Conservation (phyloP, 2,888 invertebrate species). For the Napeogenes sylphis region DNA sequence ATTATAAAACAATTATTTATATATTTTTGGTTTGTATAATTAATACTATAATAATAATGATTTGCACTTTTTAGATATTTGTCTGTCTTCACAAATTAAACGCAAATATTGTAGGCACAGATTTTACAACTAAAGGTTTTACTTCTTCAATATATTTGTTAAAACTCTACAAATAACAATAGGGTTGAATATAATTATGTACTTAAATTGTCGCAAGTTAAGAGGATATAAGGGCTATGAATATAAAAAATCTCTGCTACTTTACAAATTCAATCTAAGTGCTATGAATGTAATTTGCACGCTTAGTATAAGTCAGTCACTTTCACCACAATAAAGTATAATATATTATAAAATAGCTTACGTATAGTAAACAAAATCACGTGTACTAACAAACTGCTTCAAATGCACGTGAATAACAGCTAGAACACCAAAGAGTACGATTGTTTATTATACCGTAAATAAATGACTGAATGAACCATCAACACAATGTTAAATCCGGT, state of each 20-base stretch:
- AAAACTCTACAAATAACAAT: too few relatives aligned
- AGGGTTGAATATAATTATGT: too few relatives aligned
- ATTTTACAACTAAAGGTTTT: too few relatives aligned
- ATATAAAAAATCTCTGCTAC: too few relatives aligned
- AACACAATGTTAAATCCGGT: slow-evolving; percentile 23
- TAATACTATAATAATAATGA: background rate
- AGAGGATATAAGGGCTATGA: too few relatives aligned
- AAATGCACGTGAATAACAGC: slow-evolving; percentile 56
- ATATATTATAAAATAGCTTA: slow-evolving; percentile 2
- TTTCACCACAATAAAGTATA: slow-evolving; percentile 6
- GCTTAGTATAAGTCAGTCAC: background rate
- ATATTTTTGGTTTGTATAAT: slow-evolving; percentile 1
- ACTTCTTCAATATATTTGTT: too few relatives aligned
- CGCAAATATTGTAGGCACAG: too few relatives aligned
- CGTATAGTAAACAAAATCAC: slow-evolving; percentile 28
- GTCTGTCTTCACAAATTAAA: too few relatives aligned
- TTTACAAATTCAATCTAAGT: background rate
- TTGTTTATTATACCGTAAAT: slow-evolving; percentile 44
- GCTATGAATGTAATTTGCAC: slow-evolving; percentile 4
- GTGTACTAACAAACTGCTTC: slow-evolving; percentile 32
- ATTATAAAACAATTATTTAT: background rate
- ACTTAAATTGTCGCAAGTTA: too few relatives aligned
- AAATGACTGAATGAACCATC: slow-evolving; percentile 45
- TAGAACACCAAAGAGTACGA: slow-evolving; percentile 74
- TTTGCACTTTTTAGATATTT: too few relatives aligned